Conservation (phyloP, 2,113 vertebrate genomes). For the Antigone vipio region DNA sequence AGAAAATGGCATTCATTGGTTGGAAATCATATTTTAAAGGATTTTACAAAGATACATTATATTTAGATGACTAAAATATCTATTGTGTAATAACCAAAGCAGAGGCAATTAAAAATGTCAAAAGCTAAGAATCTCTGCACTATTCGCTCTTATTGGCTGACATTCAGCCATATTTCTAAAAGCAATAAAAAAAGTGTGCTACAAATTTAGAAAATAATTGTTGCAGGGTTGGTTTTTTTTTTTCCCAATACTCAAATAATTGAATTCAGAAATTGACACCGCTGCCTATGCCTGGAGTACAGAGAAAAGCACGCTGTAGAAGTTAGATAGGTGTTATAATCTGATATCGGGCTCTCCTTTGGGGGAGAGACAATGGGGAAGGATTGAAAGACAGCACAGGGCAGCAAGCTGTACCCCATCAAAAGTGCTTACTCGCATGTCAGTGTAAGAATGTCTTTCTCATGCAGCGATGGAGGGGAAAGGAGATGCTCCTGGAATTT, state of each 20-base stretch:
- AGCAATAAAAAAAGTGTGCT: background rate
- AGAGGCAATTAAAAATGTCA: conserved; percentile 51
- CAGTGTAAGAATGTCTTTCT: background rate
- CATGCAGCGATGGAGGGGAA: background rate
- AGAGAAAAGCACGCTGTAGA: background rate
- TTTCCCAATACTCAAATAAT: background rate
- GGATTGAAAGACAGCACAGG: background rate
- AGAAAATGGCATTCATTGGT: conserved; percentile 80
- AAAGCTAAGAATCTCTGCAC: background rate
- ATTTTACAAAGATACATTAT: conserved; percentile 62
- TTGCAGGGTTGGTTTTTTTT: background rate
- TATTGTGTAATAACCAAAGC: conserved; percentile 50
- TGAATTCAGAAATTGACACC: background rate
- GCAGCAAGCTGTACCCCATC: background rate
- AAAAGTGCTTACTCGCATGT: background rate
- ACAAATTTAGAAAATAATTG: background rate
- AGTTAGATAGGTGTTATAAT: background rate
- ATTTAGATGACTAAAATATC: conserved; percentile 45
- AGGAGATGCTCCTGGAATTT: background rate
- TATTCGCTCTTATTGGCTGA: background rate
- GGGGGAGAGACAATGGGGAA: background rate
- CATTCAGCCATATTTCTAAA: conserved; percentile 11
- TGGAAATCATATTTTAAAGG: conserved; percentile 74
- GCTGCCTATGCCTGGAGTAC: background rate
- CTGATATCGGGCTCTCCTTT: background rate